Evolutionary conservation across 2,113 vertebrate species (phyloP).

Genomic region (Grammomys surdaster): DNA sequence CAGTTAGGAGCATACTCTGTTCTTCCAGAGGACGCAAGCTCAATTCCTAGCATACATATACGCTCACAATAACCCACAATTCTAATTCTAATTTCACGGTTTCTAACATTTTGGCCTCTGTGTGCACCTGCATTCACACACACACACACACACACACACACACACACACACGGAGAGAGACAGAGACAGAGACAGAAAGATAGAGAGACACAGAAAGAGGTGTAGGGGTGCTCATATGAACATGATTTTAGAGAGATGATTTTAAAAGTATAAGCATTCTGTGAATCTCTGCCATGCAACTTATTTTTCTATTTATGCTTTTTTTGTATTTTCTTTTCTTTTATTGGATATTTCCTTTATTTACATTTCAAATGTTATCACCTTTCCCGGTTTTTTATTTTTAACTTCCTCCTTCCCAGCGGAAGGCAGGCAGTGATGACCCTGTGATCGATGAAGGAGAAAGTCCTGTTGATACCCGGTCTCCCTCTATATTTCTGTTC

Average conservation of each 20-base stretch:
- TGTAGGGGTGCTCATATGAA: not conserved
- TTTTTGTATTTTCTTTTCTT: too few species aligned
- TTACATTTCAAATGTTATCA: too few species aligned
- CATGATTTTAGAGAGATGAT: not conserved
- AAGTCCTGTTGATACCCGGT: not conserved
- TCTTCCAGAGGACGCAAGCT: not conserved
- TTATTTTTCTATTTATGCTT: not conserved
- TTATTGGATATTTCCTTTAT: too few species aligned
- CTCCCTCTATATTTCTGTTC: not conserved
- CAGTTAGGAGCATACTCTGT: not conserved
- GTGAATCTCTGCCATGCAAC: not conserved
- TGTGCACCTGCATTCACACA: not conserved
- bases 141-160: not conserved
- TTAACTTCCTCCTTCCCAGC: not conserved
- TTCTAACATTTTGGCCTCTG: not conserved
- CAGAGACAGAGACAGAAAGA: too few species aligned
- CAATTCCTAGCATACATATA: not conserved
- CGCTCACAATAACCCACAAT: not conserved
- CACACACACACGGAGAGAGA: not conserved
- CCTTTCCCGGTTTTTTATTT: too few species aligned
- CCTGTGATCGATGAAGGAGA: not conserved
- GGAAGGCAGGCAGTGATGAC: not conserved
- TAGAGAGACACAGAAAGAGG: too few species aligned
- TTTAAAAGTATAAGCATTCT: not conserved
- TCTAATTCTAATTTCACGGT: not conserved